Conservation (phyloP, 92 coral and sea anemone genomes). For the Micromussa lordhowensis region DNA sequence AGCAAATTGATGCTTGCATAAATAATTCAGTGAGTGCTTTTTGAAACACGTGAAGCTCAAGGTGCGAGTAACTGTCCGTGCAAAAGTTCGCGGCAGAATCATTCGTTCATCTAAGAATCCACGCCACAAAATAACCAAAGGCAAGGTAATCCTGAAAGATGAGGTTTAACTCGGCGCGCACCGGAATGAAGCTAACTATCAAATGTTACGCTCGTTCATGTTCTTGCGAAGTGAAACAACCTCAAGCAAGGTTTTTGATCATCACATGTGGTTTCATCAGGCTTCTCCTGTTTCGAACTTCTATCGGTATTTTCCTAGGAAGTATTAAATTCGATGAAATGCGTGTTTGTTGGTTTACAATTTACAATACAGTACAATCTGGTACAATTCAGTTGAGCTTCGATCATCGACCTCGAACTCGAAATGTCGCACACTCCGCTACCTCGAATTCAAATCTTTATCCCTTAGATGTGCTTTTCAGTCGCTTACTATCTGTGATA, state of each 20-base stretch:
- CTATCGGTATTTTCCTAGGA: background rate
- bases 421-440: no score
- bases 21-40: background rate
- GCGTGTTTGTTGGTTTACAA: no score
- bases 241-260: background rate
- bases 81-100: background rate
- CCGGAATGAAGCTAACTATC: background rate
- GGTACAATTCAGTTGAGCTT: no score
- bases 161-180: background rate
- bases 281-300: background rate
- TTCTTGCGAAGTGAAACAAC: background rate
- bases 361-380: no score
- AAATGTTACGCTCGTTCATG: background rate
- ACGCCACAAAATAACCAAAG: background rate
- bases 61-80: background rate
- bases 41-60: background rate
- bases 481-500: no score
- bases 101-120: background rate
- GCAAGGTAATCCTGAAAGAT: no score
- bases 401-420: no score
- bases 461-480: no score
- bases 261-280: background rate
- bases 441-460: no score
- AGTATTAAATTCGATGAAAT: no score
- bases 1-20: background rate